Evolutionary conservation across 2,113 vertebrate species (phyloP), one percentile per base, ranked within the genome.

Genomic region (Eretmochelys imbricata): DNA sequence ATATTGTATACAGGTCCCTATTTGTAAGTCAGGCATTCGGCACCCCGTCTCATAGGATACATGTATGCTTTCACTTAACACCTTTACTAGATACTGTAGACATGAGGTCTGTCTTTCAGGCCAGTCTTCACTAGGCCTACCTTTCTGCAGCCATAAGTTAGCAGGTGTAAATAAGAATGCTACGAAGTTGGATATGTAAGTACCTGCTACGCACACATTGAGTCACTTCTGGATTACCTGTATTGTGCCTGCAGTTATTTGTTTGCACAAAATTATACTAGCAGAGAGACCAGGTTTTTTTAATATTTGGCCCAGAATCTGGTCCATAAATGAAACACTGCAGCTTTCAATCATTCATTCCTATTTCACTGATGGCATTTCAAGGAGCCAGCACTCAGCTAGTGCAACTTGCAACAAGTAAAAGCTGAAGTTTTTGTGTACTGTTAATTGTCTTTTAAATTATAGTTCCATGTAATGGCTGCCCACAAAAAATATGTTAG

Each of bases 51-150:
- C 53, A 16, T 76, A 84, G 31, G 54, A 91, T 42, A 53, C 1
- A 10, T 0, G 0, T 46, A 14, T 92, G 69, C 84, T 91, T 4
- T 65, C 0, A 69, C 65, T 55, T n/a, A 25, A 31, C 20, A 49
- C 24, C 5, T 81, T 57, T 31, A 85, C 31, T 75, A 88, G 57
- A 65, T 2, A 72, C 19, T 72, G 65, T 38, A 65, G 31, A 22
- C 89, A 25, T 19, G 62, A 57, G 51, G 27, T 12, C 65, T 76
- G 72, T 55, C 22, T 81, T 87, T 17, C 3, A 48, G 59, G 59
- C 54, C 82, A 84, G 7, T 78, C 91, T 94, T 91, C 88, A 55
- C 20, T 84, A 51, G 31, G 87, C 24, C 50, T 90, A 13, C 59
- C 93, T 42, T 90, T 48, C 19, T 72, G 35, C 59, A 84, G 49